Evolutionary conservation across 2,888 invertebrate genomes (phyloP), one percentile per base, ranked within the genome.

Genomic region (Onchidella celtica): DNA sequence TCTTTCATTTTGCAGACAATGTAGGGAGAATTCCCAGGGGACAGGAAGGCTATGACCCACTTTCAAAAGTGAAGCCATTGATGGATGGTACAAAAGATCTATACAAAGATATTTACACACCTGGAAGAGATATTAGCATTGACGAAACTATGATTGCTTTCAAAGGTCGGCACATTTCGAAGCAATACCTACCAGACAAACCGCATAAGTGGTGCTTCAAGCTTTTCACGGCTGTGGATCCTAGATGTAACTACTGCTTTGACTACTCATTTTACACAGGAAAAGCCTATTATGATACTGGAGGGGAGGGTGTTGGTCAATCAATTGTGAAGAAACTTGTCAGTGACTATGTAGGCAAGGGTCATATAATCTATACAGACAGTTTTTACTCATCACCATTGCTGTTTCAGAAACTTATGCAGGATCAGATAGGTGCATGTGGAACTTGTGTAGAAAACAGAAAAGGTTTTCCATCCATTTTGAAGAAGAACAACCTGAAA

Each of bases 401-500:
- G 21, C 34, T 74, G 4, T 9, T 74, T 55, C 34, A 21, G 11
- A 27, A 75, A 61, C 61, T 61, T n/a, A 61, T 61, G 61, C n/a
- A 61, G n/a, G 27, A 61, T 61, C 61, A 61, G n/a, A 27, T 36
- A 2, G 40, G 75, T 14, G 36, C 40, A 4, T 75, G 29, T 66
- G 84, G 84, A 3, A 86, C 85, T 17, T 81, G 84, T 6, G 79
- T 81, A 38, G 36, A 70, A 17, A 79, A 72, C 3, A 66, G 84
- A 36, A 78, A 84, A 65, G 59, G 70, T 24, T 82, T 86, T 82
- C 84, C 84, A 6, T 32, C n/a, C 14, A 59, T 80, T 24, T 63
- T 82, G 17, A 76, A 83, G 17, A 80, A 79, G 29, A 55, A 38
- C 21, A 34, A 47, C 14, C 57, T 83, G 27, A 68, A 40, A 27